Evolutionary conservation across 2,113 vertebrate species (phyloP), one percentile per base, ranked within the genome.

Genomic region (Chaenocephalus aceratus): DNA sequence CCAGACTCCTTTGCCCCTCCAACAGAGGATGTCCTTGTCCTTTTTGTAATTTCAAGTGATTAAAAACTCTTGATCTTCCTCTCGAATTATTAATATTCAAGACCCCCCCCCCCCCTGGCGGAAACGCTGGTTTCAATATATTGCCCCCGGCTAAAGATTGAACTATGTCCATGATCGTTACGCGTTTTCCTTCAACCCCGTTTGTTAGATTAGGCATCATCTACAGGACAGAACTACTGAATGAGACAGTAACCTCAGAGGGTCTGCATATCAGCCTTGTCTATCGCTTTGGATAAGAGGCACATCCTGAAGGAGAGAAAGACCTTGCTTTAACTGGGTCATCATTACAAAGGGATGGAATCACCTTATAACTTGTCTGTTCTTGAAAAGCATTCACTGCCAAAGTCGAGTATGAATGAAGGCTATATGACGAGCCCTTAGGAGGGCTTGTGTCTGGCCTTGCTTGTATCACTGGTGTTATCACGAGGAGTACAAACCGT

Each of bases 241-340:
- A 72, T 62, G 56, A 76, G 68, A 66, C 58, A 65, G 26, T 64
- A 44, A 73, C 45, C 48, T 34, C 10, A 52, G 52, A 75, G 21
- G 21, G 48, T 68, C 69, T 49, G 73, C 34, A 71, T 76, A 41
- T 67, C 64, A 82, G 45, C 56, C 45, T 21, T 34, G 84, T 84
- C 62, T 72, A 79, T 88, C 75, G 86, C 26, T 78, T 53, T 51
- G 49, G 52, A 83, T 91, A 83, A 85, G 72, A 81, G 54, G 45
- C 23, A 68, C 75, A 79, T 72, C 58, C 80, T 64, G 62, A 74
- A 85, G 61, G 21, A 82, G 34, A 69, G 65, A 69, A 71, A 85
- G 34, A 75, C 30, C 54, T 51, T 4, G n/a, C 13, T 36, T 68
- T 59, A 87, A 85, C 54, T 84, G 74, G 85, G 82, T 85, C 85